Conservation (phyloP, 2,888 invertebrate species). For the Chorisops tibialis region DNA sequence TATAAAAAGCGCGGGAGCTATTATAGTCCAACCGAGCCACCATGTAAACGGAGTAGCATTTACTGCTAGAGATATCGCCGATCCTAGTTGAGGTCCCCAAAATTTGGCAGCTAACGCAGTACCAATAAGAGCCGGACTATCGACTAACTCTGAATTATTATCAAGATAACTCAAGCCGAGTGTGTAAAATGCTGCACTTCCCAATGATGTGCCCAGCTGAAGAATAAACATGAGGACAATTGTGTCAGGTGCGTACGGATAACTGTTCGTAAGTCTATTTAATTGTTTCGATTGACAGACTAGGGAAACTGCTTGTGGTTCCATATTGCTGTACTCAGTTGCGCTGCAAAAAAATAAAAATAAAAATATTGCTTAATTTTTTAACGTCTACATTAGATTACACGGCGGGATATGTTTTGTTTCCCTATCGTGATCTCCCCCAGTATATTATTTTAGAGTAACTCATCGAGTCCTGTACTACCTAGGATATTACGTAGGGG, state of each 20-base stretch:
- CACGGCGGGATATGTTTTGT: no score
- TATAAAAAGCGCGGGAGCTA: conserved; percentile 52
- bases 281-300: conserved; percentile 33
- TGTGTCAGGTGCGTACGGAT: conserved; percentile 44
- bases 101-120: conserved; percentile 45
- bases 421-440: no score
- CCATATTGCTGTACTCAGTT: not conserved
- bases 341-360: not conserved
- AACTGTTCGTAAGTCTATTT: conserved; percentile 18
- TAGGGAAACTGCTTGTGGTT: conserved; percentile 16
- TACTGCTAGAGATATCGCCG: conserved; percentile 46
- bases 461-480: no score
- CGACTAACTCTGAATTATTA: conserved; percentile 57
- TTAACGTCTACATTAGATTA: no score
- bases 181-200: conserved; percentile 54
- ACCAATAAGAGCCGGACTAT: conserved; percentile 54
- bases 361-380: no score
- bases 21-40: conserved; percentile 56
- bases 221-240: conserved; percentile 53
- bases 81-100: conserved; percentile 49
- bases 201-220: conserved; percentile 54
- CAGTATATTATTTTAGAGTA: no score
- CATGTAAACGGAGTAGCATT: conserved; percentile 44
- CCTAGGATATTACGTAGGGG: no score
- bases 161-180: conserved; percentile 61